Evolutionary conservation across 2,888 invertebrate species (phyloP), one percentile per base, ranked within the genome.

Genomic region (Eumerus sabulonum): DNA sequence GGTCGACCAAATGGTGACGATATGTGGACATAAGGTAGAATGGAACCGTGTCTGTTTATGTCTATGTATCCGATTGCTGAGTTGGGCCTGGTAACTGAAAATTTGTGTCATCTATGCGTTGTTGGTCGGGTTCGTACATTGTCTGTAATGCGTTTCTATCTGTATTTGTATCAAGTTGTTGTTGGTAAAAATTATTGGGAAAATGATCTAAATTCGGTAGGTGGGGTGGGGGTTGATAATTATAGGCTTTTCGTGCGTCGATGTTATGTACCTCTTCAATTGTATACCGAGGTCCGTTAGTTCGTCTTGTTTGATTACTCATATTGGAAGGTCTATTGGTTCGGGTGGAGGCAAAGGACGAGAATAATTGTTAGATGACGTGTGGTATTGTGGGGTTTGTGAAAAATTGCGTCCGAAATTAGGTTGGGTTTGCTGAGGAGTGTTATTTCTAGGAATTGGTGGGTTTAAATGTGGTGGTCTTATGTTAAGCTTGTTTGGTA

Each of bases 21-120:
- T 11, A 72, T 50, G 19, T 63, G 54, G 9, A 63, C 50, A 19
- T 63, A 56, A 0, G 63, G 50, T 3, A 59, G 9, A 0, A 35
- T 9, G 0, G 51, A 36, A 1, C 62, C 63, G 42, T 71, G 71
- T 16, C 54, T 54, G 40, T 66, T 73, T 0, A 73, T 38, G 13
- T 66, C 66, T 73, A 73, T 12, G 54, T 40, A 53, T 19, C 59
- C 54, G 45, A 50, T 57, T 3, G 56, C 57, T 45, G 12, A 27
- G n/a, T 1, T 19, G 35, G 50, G 27, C n/a, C 50, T n/a, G 35
- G 50, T 50, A 18, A 18, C 1, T 13, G 48, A 50, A 50, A 50
- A 50, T 50, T 27, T 50, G 9, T 3, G 27, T 50, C 50, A 2
- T 50, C 50, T 7, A 27, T 3, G n/a, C 27, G 27, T 9, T 50